phyloP scores from a whole-genome alignment of 2,888 invertebrate genomes.

The Epinotia nisella region DNA sequence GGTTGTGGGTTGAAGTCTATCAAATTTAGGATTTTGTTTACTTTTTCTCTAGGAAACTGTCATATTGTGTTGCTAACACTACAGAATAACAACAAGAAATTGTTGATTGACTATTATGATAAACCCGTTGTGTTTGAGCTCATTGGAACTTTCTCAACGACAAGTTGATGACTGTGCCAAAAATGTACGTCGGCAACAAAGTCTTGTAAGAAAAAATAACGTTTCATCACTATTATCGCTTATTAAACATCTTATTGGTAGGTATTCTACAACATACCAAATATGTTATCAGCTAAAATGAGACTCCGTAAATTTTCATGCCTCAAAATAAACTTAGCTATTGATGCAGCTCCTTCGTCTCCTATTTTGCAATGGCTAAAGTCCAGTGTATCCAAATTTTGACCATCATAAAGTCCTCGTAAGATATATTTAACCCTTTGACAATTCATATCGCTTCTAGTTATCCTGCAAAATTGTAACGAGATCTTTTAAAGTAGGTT shows the following conservation, averaged over 20 bases:
- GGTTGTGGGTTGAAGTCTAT: no score
- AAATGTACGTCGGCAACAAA: no score
- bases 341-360: slow-evolving; percentile 85
- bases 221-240: no score
- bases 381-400: slow-evolving; percentile 83
- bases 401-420: slow-evolving; percentile 70
- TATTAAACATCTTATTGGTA: not conserved
- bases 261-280: slow-evolving; percentile 65
- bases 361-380: slow-evolving; percentile 87
- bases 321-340: slow-evolving; percentile 83
- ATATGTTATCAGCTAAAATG: slow-evolving; percentile 81
- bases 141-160: no score
- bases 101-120: no score
- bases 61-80: no score
- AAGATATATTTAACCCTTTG: slow-evolving; percentile 76
- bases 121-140: no score
- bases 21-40: no score
- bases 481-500: not conserved
- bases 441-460: slow-evolving; percentile 78
- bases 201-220: no score
- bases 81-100: no score
- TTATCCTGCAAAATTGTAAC: slow-evolving; percentile 63
- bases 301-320: slow-evolving; percentile 78
- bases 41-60: no score
- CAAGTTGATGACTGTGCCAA: no score